These are phyloP conservation scores for Scalopus aquaticus DNA, from an alignment of 2,113 vertebrate genomes.

Conservation along the genomic window DNA sequence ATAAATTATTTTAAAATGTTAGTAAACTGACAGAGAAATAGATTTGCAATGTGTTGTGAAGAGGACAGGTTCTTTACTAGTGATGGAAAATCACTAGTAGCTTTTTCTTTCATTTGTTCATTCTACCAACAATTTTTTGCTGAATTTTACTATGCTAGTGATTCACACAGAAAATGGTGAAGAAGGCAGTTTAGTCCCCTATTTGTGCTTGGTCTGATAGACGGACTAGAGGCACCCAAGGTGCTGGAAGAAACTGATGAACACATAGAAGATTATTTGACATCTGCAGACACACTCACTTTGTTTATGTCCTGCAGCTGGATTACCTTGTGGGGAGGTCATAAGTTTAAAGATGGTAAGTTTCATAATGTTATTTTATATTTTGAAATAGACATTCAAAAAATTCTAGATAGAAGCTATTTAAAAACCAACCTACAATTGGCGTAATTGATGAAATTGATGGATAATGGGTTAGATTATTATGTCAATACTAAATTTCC, in stretches of 20 bases:
- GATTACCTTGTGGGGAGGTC: neutral
- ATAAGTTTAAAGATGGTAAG: neutral
- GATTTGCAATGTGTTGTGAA: neutral
- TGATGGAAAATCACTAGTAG: neutral
- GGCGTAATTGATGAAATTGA: neutral
- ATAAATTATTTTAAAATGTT: neutral
- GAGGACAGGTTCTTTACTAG: neutral
- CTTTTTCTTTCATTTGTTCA: neutral
- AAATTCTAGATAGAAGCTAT: neutral
- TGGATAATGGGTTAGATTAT: neutral
- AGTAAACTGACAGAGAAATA: neutral
- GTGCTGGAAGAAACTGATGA: neutral
- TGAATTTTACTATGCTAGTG: neutral
- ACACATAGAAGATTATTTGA: neutral
- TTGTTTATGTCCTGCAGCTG: neutral
- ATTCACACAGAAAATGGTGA: neutral
- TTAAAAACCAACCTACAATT: neutral
- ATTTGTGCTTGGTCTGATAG: neutral
- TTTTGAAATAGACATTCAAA: neutral
- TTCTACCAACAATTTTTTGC: neutral
- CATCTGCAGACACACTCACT: neutral
- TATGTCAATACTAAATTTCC: neutral
- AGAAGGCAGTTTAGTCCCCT: neutral
- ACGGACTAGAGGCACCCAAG: neutral
- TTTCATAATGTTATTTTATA: neutral